Conservation (phyloP, 2,113 vertebrate genomes). For the Neodon shergylaensis region DNA sequence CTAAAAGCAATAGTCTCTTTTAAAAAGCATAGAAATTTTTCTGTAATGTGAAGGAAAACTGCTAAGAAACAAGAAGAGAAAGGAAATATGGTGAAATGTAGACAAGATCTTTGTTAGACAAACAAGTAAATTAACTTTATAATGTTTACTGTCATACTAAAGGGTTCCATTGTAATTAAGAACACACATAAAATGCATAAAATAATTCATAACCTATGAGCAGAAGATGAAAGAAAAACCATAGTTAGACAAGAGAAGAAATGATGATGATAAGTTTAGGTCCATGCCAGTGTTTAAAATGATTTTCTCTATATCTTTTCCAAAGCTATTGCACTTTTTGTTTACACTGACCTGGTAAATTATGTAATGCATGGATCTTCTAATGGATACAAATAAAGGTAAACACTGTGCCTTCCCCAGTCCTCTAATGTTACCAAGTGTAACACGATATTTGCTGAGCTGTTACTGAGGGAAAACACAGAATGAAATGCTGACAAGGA, state of each 20-base stretch:
- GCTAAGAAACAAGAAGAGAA: background rate
- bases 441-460: background rate
- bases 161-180: background rate
- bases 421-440: background rate
- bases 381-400: background rate
- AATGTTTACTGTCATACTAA: background rate
- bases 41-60: background rate
- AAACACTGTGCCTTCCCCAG: background rate
- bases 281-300: background rate
- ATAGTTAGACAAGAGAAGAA: background rate
- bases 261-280: background rate
- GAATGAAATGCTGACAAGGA: background rate
- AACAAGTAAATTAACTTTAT: background rate
- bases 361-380: background rate
- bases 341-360: background rate
- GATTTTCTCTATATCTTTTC: background rate
- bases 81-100: background rate
- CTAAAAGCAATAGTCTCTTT: background rate
- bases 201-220: background rate
- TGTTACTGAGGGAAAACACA: background rate
- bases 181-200: background rate
- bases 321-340: background rate
- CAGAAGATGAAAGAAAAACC: background rate
- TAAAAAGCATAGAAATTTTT: background rate
- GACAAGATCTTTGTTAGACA: background rate